Base-by-base conservation (phyloP, 1,140 invertebrate genomes). In the Pseudomyrmex dendroicus region DNA sequence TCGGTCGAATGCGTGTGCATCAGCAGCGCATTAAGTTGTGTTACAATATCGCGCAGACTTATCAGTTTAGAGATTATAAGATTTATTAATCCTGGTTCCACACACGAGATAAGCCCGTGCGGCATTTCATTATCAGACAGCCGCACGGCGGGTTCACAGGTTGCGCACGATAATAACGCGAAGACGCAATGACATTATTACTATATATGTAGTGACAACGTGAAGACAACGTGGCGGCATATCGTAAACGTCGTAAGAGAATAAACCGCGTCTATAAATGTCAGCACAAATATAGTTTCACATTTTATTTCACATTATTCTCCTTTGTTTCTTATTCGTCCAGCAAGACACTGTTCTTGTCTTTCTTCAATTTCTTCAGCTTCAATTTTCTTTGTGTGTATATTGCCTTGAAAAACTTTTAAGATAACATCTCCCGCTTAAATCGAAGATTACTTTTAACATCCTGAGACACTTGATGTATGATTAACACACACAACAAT, bases 41-140 rank as follows among this genome's bases (percentile, higher is more conserved):
- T 77, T 15, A 17, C 50, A 78, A 67, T 78, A 78, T 68, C 61
- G 63, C 67, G 25, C 35, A 35, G 44, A 35, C 61, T 73, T 73
- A 73, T 82, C 77, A 54, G 68, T 48, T 22, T 50, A 68, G 50
- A 72, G 46, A 62, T 82, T 73, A 73, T 73, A 73, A 82, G 67
- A n/a, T 20, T 13, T 44, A 22, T 62, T 82, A 73, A 82, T 82
- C 57, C 54, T 20, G 15, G 44, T 8, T 2, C 2, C 0, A 7
- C 35, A 35, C 35, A 4, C n/a, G n/a, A 22, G 77, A 82, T 82
- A 82, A 82, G 57, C 56, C 2, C 56, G 48, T 12, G 57, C 68
- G 57, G 44, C 54, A 50, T n/a, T 59, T 17, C 22, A 56, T 73
- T 82, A 82, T 82, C 66, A 73, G 8, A 15, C 56, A 12, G 68